Evolutionary conservation across 2,888 invertebrate genomes (phyloP), one percentile per base, ranked within the genome.

Genomic region (Tenthredo scrophulariae): DNA sequence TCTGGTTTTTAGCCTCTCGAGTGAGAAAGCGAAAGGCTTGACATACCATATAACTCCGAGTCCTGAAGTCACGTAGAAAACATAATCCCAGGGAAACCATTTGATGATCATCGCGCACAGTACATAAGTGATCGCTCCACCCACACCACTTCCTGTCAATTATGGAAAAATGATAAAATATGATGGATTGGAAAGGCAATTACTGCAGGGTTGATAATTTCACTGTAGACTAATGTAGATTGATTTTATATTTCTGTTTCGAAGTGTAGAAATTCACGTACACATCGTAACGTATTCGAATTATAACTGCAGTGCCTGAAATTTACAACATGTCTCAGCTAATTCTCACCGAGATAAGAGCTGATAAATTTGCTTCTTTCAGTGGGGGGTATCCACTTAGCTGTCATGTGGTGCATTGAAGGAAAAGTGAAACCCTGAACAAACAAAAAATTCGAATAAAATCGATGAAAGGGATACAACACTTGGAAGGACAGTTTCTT

Each of bases 341-440:
- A 10, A 62, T 67, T 4, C 90, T 91, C 91, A 92, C 95, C 95
- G 87, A 95, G 90, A 89, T 95, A 95, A 67, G 96, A 94, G 46
- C 95, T 95, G 3, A 96, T 95, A 87, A 96, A 96, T 92, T 95
- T 96, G 89, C 97, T 96, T 84, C 97, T 94, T 91, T 98, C 97
- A 87, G 96, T 94, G 0, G 97, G 96, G 18, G 97, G 97, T 83
- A 97, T 97, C 97, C 97, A 97, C 88, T 96, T 95, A 0, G 97
- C 96, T 87, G 97, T 96, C 94, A 97, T 94, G 37, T 96, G 94
- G 91, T 97, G 97, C 96, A 97, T 97, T 2, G 97, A 95, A 2
- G 97, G 97, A 95, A 97, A 97, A 5, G 95, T 94, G 37, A 96
- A 94, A 4, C 96, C 96, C 96, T 96, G 85, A 70, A 91, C 88